Conservation (phyloP, 2,113 vertebrate species). For the Microtus pennsylvanicus region DNA sequence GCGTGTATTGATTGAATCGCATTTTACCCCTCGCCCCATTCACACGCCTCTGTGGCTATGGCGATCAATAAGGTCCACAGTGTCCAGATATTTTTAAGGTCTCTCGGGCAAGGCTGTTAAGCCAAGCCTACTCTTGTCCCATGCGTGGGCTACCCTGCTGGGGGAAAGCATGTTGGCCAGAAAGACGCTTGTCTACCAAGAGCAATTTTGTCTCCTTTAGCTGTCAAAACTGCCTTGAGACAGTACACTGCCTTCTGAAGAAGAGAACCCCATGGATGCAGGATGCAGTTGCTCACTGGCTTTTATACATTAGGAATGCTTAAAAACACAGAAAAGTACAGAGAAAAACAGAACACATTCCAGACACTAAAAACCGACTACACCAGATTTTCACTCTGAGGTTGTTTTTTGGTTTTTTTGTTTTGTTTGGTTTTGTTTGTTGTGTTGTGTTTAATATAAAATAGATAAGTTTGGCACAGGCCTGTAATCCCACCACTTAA, state of each 20-base stretch:
- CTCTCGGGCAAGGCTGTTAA: neutral
- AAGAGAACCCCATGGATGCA: neutral
- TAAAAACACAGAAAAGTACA: neutral
- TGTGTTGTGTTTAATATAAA: neutral
- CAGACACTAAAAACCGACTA: no score
- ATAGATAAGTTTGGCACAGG: neutral
- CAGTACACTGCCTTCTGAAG: neutral
- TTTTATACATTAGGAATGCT: neutral
- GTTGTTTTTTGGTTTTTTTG: no score
- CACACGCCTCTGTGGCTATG: neutral
- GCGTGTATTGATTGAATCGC: conserved; percentile 41
- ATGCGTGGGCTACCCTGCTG: accelerated
- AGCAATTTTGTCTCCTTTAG: neutral
- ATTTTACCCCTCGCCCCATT: neutral
- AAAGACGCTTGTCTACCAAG: neutral
- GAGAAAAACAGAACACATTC: neutral
- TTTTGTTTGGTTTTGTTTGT: no score
- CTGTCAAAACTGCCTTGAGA: neutral
- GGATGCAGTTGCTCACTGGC: accelerated
- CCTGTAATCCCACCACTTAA: neutral
- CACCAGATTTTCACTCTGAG: neutral
- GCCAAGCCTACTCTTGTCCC: neutral
- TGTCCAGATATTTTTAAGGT: neutral
- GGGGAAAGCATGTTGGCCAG: neutral
- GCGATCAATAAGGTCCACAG: conserved; percentile 19